Base-by-base conservation (phyloP, 2,888 invertebrate genomes). In the Drosophila flavopinicola region DNA sequence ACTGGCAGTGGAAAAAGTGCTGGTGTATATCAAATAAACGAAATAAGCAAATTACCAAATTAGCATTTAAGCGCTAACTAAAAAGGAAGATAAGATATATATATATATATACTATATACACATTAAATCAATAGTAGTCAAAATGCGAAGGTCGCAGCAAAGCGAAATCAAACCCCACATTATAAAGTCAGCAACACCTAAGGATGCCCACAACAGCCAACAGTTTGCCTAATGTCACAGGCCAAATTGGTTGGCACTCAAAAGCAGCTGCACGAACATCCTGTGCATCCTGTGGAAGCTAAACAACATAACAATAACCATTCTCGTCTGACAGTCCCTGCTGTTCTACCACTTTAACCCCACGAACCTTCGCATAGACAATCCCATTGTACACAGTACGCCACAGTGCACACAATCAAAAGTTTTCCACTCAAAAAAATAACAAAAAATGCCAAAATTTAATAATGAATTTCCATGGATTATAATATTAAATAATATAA, bases 261-360 rank as follows among this genome's bases (percentile, higher is more conserved):
- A 60, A 60, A 75, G 47, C 78, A 86, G 87, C 86, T 80, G 86
- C 65, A 66, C 78, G 66, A 66, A 80, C 82, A 86, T 76, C 69
- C 86, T 72, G 77, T 75, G 83, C 61, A 71, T 71, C 76, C 61
- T 76, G 86, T 64, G 73, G 56, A 67, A 59, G 58, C 63, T 74
- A 42, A 63, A 45, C 63, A 76, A 67, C 77, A 74, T 72, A 72
- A 76, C 74, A 76, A 74, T 74, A 74, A 76, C 77, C 67, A 67
- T 72, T 73, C 60, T 59, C 59, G 30, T 10, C 59, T 29, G 35
- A 35, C 42, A 51, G 42, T 47, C 72, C 47, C 69, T 53, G 27
- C 39, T 67, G 53, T 39, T 41, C 44, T 23, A 33, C 30, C 29
- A 32, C 29, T 48, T 45, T 41, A 48, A 30, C 75, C 57, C 65